A percentile compares a stretch with the other conserved stretches of the same genome.
phyloP scores from a whole-genome alignment of 2,113 vertebrate species.

The Anhinga anhinga region DNA sequence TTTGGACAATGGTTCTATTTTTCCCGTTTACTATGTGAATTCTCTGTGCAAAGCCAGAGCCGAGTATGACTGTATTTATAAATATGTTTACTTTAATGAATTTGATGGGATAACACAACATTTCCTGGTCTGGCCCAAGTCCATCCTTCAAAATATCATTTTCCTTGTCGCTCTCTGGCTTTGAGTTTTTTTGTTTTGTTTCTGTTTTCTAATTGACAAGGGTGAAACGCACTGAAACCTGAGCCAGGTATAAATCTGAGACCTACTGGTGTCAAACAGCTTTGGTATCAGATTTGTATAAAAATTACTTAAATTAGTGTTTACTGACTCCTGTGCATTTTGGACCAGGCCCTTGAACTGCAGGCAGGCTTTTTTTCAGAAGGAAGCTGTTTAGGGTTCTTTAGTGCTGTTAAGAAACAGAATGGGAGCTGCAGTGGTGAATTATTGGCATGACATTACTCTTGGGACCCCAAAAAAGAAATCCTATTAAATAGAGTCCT shows the following conservation, averaged over 20 bases:
- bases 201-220: neutral
- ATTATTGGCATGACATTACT: conserved; percentile 28
- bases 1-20: neutral
- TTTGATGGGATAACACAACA: conserved; percentile 32
- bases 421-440: conserved; percentile 29
- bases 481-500: conserved; percentile 52
- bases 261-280: neutral
- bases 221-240: neutral
- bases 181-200: neutral
- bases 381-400: conserved; percentile 28
- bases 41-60: neutral
- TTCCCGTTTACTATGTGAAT: neutral
- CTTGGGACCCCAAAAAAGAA: conserved; percentile 49
- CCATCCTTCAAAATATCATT: conserved; percentile 19
- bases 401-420: conserved; percentile 38
- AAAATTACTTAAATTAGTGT: neutral
- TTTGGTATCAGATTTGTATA: neutral
- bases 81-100: conserved; percentile 29
- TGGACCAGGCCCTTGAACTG: conserved; percentile 2
- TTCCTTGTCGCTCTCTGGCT: neutral
- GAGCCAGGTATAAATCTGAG: neutral
- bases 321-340: conserved; percentile 22
- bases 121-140: conserved; percentile 32
- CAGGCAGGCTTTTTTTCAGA: neutral
- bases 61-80: neutral